Evolutionary conservation across 2,113 vertebrate genomes (phyloP).

Genomic region (Vanacampus margaritifer): DNA sequence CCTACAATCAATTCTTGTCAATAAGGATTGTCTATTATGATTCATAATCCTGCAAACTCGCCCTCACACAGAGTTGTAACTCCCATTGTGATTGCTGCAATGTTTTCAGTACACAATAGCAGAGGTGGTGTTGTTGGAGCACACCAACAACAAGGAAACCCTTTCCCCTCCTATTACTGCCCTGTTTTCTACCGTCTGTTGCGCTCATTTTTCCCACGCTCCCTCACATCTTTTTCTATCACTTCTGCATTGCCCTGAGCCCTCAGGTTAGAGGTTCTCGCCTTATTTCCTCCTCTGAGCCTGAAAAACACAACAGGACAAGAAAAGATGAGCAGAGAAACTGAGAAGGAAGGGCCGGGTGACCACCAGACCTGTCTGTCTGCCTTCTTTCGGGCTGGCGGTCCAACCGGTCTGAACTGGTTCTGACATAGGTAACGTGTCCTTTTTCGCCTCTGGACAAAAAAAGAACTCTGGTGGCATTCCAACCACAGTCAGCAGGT

Average conservation of each 20-base stretch:
- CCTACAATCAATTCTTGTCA: neutral
- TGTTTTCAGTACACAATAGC: constrained; percentile 66
- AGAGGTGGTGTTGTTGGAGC: constrained; percentile 49
- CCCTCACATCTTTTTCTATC: constrained; percentile 51
- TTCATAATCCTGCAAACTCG: neutral
- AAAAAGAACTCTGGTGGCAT: constrained; percentile 78
- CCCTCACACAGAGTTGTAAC: neutral
- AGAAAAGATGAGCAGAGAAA: constrained; percentile 77
- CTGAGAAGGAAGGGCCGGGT: constrained; percentile 68
- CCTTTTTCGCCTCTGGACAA: constrained; percentile 80
- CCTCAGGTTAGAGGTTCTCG: constrained; percentile 80
- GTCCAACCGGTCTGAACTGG: constrained; percentile 90
- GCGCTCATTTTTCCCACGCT: constrained; percentile 59
- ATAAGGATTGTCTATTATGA: neutral
- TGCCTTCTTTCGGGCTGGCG: constrained; percentile 61
- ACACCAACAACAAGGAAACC: constrained; percentile 61
- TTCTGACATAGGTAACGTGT: constrained; percentile 75
- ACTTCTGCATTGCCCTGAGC: constrained; percentile 66
- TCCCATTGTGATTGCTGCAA: constrained; percentile 48
- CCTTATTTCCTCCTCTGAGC: constrained; percentile 66
- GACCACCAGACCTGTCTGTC: constrained; percentile 35
- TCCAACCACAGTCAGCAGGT: constrained; percentile 86
- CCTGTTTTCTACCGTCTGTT: constrained; percentile 54
- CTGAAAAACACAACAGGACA: constrained; percentile 65
- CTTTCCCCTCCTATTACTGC: constrained; percentile 56